phyloP scores from a whole-genome alignment of 2,888 invertebrate genomes.

The Drosophila villosipedis region DNA sequence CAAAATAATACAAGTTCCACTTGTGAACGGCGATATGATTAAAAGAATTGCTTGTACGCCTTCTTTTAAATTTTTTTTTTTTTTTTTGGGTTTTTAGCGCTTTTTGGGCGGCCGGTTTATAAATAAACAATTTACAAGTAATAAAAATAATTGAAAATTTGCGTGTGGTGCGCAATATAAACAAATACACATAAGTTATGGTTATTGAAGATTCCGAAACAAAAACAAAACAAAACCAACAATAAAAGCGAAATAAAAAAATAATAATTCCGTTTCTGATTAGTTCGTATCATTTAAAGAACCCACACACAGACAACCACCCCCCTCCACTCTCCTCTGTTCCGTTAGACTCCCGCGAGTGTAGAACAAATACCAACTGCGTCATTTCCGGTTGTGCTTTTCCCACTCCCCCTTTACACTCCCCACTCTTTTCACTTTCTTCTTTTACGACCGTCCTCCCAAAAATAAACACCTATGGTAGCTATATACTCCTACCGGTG shows the following conservation, averaged over 20 bases:
- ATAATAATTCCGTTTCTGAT: constrained; percentile 41
- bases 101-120: constrained; percentile 7
- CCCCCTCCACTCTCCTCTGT: not conserved
- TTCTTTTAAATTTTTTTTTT: not conserved
- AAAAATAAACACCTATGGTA: constrained; percentile 30
- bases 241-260: not conserved
- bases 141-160: constrained; percentile 52
- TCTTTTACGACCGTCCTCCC: constrained; percentile 9
- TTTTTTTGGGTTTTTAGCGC: not conserved
- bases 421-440: not conserved
- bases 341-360: not conserved
- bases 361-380: constrained; percentile 33
- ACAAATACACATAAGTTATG: constrained; percentile 31
- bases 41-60: constrained; percentile 22
- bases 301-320: not conserved
- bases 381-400: constrained; percentile 50
- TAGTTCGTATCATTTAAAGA: constrained; percentile 38
- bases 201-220: constrained; percentile 12
- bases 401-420: not conserved
- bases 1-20: constrained; percentile 42
- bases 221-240: not conserved
- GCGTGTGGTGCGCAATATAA: constrained; percentile 45
- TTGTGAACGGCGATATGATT: constrained; percentile 56
- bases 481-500: constrained; percentile 5
- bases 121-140: constrained; percentile 42